These are phyloP conservation scores for Heliconius nattereri DNA, from an alignment of 1,140 invertebrate genomes.

Conservation along the genomic window DNA sequence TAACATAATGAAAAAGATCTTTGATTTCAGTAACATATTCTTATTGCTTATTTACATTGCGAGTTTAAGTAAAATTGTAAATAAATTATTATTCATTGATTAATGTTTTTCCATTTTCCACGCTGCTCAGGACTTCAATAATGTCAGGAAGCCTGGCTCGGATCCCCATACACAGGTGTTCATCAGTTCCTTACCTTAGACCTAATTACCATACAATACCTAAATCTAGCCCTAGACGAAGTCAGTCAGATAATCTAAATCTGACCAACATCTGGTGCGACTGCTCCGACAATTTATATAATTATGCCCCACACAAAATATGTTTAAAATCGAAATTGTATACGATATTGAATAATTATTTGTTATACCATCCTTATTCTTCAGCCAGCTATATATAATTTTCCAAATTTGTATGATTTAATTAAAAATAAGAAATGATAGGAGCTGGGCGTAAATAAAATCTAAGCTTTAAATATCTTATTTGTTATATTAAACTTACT, in stretches of 20 bases:
- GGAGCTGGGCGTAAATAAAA: background rate
- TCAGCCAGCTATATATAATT: conserved; percentile 73
- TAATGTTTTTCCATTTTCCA: conserved; percentile 45
- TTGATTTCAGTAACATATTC: no score
- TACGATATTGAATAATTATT: conserved; percentile 58
- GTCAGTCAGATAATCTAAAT: conserved; percentile 43
- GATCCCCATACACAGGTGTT: conserved; percentile 80
- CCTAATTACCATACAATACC: conserved; percentile 18
- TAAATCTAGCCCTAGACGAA: conserved; percentile 29
- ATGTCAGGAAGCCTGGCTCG: conserved; percentile 76
- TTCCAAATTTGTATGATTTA: background rate
- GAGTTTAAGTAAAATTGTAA: no score
- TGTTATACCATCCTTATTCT: conserved; percentile 68
- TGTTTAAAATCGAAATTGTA: conserved; percentile 65
- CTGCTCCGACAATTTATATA: conserved; percentile 61
- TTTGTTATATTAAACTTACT: no score
- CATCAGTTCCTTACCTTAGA: conserved; percentile 46
- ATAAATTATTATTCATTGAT: background rate
- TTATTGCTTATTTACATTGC: no score
- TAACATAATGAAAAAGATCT: no score
- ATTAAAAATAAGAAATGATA: background rate
- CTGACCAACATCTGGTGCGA: conserved; percentile 56
- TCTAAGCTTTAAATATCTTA: conserved; percentile 9
- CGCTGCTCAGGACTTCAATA: conserved; percentile 75
- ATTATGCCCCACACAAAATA: conserved; percentile 62